A percentile compares a stretch with the other conserved stretches of the same genome.
Conservation (phyloP, 1,140 invertebrate species). For the Drosophila pandora region DNA sequence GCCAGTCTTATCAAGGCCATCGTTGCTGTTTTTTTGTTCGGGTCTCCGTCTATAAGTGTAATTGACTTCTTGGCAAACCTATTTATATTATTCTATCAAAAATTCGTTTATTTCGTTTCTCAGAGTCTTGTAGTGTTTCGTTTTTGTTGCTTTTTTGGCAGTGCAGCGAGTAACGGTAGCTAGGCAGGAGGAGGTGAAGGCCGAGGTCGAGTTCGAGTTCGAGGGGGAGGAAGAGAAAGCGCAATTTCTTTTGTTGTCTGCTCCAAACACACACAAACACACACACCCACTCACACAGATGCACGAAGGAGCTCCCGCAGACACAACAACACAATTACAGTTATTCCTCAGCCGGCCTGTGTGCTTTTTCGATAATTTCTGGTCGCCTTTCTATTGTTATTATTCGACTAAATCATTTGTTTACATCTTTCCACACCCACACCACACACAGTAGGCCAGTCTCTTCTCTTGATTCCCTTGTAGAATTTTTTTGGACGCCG, state of each 20-base stretch:
- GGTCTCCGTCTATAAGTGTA: slow-evolving; percentile 8
- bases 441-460: neutral
- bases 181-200: slow-evolving; percentile 41
- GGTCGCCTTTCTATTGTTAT: slow-evolving; percentile 4
- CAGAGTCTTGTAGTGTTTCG: slow-evolving; percentile 14
- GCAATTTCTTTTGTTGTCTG: slow-evolving; percentile 76
- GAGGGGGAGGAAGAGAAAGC: slow-evolving; percentile 31
- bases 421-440: slow-evolving; percentile 37
- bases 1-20: slow-evolving; percentile 81
- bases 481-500: neutral
- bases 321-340: slow-evolving; percentile 32
- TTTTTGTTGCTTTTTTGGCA: slow-evolving; percentile 67
- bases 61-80: slow-evolving; percentile 40
- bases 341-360: slow-evolving; percentile 48
- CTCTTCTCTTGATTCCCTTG: slow-evolving; percentile 11
- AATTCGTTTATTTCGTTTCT: slow-evolving; percentile 37
- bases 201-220: slow-evolving; percentile 25
- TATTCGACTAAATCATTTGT: slow-evolving; percentile 18
- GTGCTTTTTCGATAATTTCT: slow-evolving; percentile 41
- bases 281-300: slow-evolving; percentile 9
- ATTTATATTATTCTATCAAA: slow-evolving; percentile 51
- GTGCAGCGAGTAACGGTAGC: slow-evolving; percentile 73
- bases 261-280: slow-evolving; percentile 33
- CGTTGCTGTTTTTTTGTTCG: slow-evolving; percentile 37
- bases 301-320: slow-evolving; percentile 9